phyloP scores from a whole-genome alignment of 2,888 invertebrate species.

The Caenorhabditis japonica region DNA sequence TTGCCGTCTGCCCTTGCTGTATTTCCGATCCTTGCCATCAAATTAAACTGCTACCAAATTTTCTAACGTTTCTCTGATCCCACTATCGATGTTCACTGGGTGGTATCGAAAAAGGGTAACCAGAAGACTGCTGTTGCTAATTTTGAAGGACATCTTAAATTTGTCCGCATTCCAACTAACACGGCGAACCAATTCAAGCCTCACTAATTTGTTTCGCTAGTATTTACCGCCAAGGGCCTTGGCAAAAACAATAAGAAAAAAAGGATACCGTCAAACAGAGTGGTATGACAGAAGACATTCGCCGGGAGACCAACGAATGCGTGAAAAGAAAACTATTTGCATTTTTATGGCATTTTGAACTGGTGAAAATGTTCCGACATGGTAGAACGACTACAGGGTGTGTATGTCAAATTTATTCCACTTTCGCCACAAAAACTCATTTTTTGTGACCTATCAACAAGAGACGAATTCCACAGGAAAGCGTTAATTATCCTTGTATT shows the following conservation, averaged over 20 bases:
- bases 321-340: slow-evolving; percentile 12
- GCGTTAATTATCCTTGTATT: slow-evolving; percentile 3
- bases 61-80: slow-evolving; percentile 36
- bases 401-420: slow-evolving; percentile 7
- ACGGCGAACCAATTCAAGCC: slow-evolving; percentile 38
- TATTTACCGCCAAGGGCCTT: slow-evolving; percentile 24
- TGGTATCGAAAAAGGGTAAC: slow-evolving; percentile 1
- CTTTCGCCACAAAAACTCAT: neutral
- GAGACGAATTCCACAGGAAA: neutral
- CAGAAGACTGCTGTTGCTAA: slow-evolving; percentile 25
- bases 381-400: neutral
- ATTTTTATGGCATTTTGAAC: slow-evolving; percentile 12
- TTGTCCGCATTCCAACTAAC: slow-evolving; percentile 39
- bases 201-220: slow-evolving; percentile 45
- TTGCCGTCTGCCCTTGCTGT: slow-evolving; percentile 37
- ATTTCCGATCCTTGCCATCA: slow-evolving; percentile 38
- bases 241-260: slow-evolving; percentile 2
- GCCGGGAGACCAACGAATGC: neutral
- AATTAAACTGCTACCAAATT: slow-evolving; percentile 22
- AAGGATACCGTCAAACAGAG: slow-evolving; percentile 19
- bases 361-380: slow-evolving; percentile 9
- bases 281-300: slow-evolving; percentile 1
- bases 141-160: slow-evolving; percentile 41
- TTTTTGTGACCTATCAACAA: slow-evolving; percentile 12
- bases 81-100: slow-evolving; percentile 14